phyloP scores from a whole-genome alignment of 1,140 invertebrate genomes.

The Eupristina koningsbergeri region DNA sequence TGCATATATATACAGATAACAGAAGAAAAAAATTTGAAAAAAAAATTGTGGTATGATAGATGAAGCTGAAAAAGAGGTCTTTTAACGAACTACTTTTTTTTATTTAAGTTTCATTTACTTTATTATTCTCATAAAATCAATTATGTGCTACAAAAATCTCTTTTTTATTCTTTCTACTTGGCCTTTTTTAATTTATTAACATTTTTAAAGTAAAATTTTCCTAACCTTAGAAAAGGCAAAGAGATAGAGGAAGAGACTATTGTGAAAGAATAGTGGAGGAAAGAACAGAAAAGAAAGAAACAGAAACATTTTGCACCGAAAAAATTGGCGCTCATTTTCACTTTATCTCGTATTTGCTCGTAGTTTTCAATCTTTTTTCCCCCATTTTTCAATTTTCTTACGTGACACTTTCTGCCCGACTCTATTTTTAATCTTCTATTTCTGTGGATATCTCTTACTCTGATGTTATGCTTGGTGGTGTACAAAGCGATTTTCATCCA shows the following conservation, averaged over 20 bases:
- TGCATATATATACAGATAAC: background rate
- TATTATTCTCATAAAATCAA: too few species aligned
- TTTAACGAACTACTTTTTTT: background rate
- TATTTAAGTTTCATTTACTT: too few species aligned
- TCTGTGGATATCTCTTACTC: constrained; percentile 10
- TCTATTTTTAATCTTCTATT: constrained; percentile 45
- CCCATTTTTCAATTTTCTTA: constrained; percentile 33
- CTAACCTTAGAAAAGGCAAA: too few species aligned
- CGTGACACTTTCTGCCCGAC: constrained; percentile 14
- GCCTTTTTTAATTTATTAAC: too few species aligned
- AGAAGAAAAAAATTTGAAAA: background rate
- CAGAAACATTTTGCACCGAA: background rate
- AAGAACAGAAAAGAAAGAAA: background rate
- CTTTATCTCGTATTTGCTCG: constrained; percentile 16
- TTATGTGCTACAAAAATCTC: too few species aligned
- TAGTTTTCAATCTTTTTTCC: background rate
- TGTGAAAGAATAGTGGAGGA: background rate
- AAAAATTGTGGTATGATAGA: background rate
- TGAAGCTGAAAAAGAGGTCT: background rate
- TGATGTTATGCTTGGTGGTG: background rate
- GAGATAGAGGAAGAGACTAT: background rate
- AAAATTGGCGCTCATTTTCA: constrained; percentile 5
- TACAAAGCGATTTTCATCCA: constrained; percentile 21
- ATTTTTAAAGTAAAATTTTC: too few species aligned
- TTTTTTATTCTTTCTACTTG: too few species aligned